These are phyloP conservation scores for Dryadula phaetusa DNA, from an alignment of 2,888 invertebrate species.

Conservation along the genomic window DNA sequence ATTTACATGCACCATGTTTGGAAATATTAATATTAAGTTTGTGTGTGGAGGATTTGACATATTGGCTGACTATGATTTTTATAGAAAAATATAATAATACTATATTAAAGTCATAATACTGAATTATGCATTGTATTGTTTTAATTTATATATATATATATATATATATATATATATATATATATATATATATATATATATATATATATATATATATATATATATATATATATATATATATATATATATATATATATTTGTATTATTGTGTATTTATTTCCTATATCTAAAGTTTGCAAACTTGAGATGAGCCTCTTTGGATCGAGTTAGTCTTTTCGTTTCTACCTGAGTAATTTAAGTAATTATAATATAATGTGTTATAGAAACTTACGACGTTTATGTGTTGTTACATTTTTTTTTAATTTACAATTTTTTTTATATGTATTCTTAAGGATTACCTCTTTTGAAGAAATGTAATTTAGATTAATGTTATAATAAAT, in stretches of 20 bases:
- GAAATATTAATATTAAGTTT: neutral
- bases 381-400: neutral
- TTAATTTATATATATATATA: neutral
- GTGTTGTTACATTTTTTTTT: conserved; percentile 8
- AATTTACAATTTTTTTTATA: conserved; percentile 45
- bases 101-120: neutral
- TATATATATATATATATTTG: conserved; percentile 40
- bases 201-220: conserved; percentile 1
- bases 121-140: neutral
- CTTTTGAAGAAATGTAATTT: conserved; percentile 50
- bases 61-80: no score
- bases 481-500: conserved; percentile 54
- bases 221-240: neutral
- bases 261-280: conserved; percentile 46
- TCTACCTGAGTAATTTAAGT: conserved; percentile 3
- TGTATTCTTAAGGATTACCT: conserved; percentile 49
- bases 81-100: no score
- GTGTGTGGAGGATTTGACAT: neutral
- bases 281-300: neutral
- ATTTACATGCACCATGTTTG: neutral
- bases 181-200: neutral
- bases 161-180: conserved; percentile 5
- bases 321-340: neutral
- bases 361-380: neutral
- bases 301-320: neutral